phyloP scores from a whole-genome alignment of 2,888 invertebrate genomes.

The Metellina segmentata region DNA sequence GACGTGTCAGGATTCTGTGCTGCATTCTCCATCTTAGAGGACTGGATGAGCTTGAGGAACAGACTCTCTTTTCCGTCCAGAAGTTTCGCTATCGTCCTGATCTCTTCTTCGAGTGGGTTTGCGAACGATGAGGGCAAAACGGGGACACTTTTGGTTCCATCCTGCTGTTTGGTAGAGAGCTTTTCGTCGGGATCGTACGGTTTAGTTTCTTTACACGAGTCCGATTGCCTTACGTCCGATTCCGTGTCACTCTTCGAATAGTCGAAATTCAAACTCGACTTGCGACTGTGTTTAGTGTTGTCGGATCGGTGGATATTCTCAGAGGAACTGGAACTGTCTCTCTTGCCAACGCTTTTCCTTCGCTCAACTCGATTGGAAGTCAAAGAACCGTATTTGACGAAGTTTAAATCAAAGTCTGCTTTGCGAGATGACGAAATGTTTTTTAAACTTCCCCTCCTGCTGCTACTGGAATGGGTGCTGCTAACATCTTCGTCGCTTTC shows the following conservation, averaged over 20 bases:
- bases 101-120: slow-evolving; percentile 65
- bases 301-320: background rate
- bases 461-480: slow-evolving; percentile 2
- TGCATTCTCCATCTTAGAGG: slow-evolving; percentile 46
- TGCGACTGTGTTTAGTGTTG: background rate
- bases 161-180: background rate
- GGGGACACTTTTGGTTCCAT: slow-evolving; percentile 37
- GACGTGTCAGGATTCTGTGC: background rate
- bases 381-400: slow-evolving; percentile 59
- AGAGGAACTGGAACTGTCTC: slow-evolving; percentile 11
- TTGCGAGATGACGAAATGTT: slow-evolving; percentile 1
- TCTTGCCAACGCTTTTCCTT: slow-evolving; percentile 36
- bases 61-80: slow-evolving; percentile 68
- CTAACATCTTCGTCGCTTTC: background rate
- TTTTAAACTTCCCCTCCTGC: slow-evolving; percentile 38
- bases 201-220: background rate
- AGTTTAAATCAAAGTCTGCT: slow-evolving; percentile 69
- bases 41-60: slow-evolving; percentile 65
- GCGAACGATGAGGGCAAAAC: slow-evolving; percentile 16
- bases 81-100: slow-evolving; percentile 61
- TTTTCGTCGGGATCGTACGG: background rate
- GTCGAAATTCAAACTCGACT: background rate
- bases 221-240: background rate
- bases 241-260: background rate
- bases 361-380: slow-evolving; percentile 18